Evolutionary conservation across 23 tunicate species (phyloP).

Genomic region (Halocynthia roretzi): DNA sequence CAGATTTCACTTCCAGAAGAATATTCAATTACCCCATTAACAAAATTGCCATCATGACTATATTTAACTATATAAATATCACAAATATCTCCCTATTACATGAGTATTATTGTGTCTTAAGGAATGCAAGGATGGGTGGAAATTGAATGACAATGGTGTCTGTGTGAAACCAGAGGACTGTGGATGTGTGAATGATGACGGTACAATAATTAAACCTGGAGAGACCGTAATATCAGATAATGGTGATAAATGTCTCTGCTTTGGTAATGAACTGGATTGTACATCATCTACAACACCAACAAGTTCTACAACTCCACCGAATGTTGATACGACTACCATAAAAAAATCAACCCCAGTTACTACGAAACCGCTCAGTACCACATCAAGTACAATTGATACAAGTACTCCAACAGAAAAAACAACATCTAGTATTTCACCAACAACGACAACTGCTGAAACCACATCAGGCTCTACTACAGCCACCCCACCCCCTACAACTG

Average conservation of each 20-base stretch:
- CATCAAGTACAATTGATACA: too few species aligned
- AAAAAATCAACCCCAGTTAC: too few species aligned
- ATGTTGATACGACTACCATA: background rate
- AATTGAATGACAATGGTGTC: conserved; percentile 3
- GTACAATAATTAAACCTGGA: conserved; percentile 2
- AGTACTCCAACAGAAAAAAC: too few species aligned
- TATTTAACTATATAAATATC: too few species aligned
- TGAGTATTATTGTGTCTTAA: background rate
- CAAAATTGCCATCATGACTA: too few species aligned
- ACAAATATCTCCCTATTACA: background rate
- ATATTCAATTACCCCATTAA: too few species aligned
- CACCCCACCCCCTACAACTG: too few species aligned
- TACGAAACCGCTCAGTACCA: too few species aligned
- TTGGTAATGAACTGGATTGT: conserved; percentile 10
- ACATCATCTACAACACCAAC: conserved; percentile 1
- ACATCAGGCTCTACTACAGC: too few species aligned
- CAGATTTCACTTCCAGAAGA: too few species aligned
- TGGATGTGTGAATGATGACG: background rate
- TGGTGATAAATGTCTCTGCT: conserved; percentile 5
- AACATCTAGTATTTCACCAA: too few species aligned
- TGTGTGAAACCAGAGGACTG: conserved; percentile 18
- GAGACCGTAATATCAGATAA: background rate
- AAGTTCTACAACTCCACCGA: conserved; percentile 3
- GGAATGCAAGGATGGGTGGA: conserved; percentile 16
- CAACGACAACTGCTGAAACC: too few species aligned